Evolutionary conservation across 2,888 invertebrate species (phyloP).

Genomic region (Polietes domitor): DNA sequence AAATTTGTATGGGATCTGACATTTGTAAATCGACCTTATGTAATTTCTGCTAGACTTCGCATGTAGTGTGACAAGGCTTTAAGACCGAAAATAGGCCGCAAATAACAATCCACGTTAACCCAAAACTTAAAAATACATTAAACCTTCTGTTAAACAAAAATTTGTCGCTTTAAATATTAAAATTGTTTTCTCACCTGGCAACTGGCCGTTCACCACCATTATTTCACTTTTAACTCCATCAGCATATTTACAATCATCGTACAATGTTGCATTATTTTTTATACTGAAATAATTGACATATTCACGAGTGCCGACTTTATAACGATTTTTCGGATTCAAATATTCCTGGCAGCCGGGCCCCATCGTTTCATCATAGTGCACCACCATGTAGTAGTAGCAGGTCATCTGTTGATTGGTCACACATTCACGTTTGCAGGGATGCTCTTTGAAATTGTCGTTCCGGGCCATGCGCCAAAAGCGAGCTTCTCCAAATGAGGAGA

Average conservation of each 20-base stretch:
- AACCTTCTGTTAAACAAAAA: too few relatives aligned
- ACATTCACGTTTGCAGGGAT: slow-evolving; percentile 77
- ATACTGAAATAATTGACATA: slow-evolving; percentile 70
- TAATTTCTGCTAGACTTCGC: too few relatives aligned
- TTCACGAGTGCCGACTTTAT: slow-evolving; percentile 71
- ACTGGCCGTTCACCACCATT: slow-evolving; percentile 75
- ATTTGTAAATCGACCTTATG: too few relatives aligned
- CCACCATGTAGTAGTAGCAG: slow-evolving; percentile 77
- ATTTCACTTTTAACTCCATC: slow-evolving; percentile 74
- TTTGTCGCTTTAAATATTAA: too few relatives aligned
- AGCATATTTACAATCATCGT: slow-evolving; percentile 75
- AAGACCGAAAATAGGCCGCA: too few relatives aligned
- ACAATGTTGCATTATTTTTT: slow-evolving; percentile 42
- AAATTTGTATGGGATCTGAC: too few relatives aligned
- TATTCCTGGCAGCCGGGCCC: slow-evolving; percentile 74
- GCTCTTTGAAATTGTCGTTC: slow-evolving; percentile 70
- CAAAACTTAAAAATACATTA: too few relatives aligned
- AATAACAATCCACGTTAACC: too few relatives aligned
- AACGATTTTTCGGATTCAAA: slow-evolving; percentile 72
- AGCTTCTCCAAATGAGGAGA: slow-evolving; percentile 68
- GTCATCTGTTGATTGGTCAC: slow-evolving; percentile 73
- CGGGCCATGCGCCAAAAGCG: slow-evolving; percentile 72
- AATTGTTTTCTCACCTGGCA: slow-evolving; percentile 75
- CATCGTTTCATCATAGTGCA: slow-evolving; percentile 78
- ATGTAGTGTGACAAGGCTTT: too few relatives aligned